Percentiles rank a stretch among this genome's conserved stretches.
Conservation (phyloP, 2,797 vertebrate genomes). For the Acipenser ruthenus region DNA sequence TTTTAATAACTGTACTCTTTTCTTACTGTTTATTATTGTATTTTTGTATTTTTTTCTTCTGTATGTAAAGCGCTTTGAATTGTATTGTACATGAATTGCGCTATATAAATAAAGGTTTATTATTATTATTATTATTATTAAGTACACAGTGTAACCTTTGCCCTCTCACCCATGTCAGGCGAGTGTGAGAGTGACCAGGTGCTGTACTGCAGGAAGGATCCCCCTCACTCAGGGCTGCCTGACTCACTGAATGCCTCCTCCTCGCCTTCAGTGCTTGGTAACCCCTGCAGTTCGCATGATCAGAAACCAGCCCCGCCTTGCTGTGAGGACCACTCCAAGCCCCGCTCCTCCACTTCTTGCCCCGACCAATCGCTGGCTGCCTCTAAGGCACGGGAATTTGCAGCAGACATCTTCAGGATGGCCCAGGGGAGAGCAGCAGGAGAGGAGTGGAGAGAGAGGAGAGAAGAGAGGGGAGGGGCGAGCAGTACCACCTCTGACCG, state of each 20-base stretch:
- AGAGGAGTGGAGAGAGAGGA: background rate
- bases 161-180: slow-evolving; percentile 26
- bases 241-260: slow-evolving; percentile 13
- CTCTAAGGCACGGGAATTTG: slow-evolving; percentile 76
- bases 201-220: slow-evolving; percentile 54
- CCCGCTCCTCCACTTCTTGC: slow-evolving; percentile 26
- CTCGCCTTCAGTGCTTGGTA: slow-evolving; percentile 19
- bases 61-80: too few relatives aligned
- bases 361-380: slow-evolving; percentile 57
- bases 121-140: too few relatives aligned
- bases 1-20: too few relatives aligned
- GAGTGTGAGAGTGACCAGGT: slow-evolving; percentile 53
- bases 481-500: background rate
- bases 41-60: too few relatives aligned
- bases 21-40: too few relatives aligned
- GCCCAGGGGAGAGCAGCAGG: slow-evolving; percentile 55
- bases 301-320: slow-evolving; percentile 8
- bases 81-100: too few relatives aligned
- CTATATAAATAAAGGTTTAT: too few relatives aligned
- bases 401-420: slow-evolving; percentile 78
- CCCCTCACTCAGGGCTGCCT: slow-evolving; percentile 29
- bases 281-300: slow-evolving; percentile 29
- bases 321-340: slow-evolving; percentile 15
- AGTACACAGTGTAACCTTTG: too few relatives aligned
- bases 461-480: background rate